A percentile compares a stretch with the other conserved stretches of the same genome.
phyloP scores from a whole-genome alignment of 2,888 invertebrate genomes.

The Operophtera brumata region DNA sequence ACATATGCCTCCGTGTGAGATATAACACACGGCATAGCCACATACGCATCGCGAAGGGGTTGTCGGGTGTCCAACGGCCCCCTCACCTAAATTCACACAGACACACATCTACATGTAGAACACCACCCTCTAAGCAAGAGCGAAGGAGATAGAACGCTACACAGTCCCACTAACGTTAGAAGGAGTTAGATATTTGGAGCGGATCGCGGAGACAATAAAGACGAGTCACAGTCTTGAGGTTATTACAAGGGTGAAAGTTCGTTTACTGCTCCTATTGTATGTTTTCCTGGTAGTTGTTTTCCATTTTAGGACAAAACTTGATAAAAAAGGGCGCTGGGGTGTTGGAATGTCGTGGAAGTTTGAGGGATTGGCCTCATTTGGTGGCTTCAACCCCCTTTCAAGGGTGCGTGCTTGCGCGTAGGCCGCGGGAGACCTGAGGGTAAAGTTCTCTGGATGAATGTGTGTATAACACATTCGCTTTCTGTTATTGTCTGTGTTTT shows the following conservation, averaged over 20 bases:
- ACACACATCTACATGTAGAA: constrained; percentile 43
- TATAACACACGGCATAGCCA: constrained; percentile 67
- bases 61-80: constrained; percentile 51
- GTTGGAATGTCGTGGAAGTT: constrained; percentile 37
- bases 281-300: constrained; percentile 76
- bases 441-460: neutral
- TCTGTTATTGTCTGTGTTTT: neutral
- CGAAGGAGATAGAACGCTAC: constrained; percentile 50
- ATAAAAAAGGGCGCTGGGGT: constrained; percentile 74
- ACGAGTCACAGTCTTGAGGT: constrained; percentile 73
- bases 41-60: constrained; percentile 75
- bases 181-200: constrained; percentile 61
- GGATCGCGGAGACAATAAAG: constrained; percentile 52
- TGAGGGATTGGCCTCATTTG: constrained; percentile 51
- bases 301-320: constrained; percentile 81
- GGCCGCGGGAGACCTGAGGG: constrained; percentile 2
- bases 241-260: constrained; percentile 67
- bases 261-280: constrained; percentile 54
- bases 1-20: constrained; percentile 68
- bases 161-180: constrained; percentile 51
- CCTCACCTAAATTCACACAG: constrained; percentile 62
- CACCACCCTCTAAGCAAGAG: constrained; percentile 60
- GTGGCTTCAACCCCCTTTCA: constrained; percentile 39
- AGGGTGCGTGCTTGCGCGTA: constrained; percentile 51
- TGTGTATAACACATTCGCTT: neutral